These are phyloP conservation scores for Danaus plexippus DNA, from an alignment of 1,140 invertebrate species.

Conservation along the genomic window DNA sequence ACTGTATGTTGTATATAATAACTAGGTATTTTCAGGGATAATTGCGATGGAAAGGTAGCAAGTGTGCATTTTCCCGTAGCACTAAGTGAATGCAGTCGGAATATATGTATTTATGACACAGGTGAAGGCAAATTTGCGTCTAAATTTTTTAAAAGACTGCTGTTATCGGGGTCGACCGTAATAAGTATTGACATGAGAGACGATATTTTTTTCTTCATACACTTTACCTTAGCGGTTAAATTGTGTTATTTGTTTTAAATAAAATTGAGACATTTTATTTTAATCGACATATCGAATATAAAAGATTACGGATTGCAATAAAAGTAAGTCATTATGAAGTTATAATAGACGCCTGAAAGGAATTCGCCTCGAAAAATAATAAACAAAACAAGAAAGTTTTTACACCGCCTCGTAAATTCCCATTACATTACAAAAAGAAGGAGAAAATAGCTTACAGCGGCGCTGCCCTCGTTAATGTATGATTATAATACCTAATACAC, in stretches of 20 bases:
- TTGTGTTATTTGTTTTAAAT: too few relatives aligned
- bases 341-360: too few relatives aligned
- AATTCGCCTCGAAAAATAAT: conserved; percentile 1
- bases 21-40: conserved; percentile 22
- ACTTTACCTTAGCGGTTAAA: too few relatives aligned
- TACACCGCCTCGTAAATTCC: conserved; percentile 7
- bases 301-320: too few relatives aligned
- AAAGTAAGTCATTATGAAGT: too few relatives aligned
- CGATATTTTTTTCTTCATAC: too few relatives aligned
- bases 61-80: conserved; percentile 25
- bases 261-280: too few relatives aligned
- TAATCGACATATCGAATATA: too few relatives aligned
- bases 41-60: conserved; percentile 24
- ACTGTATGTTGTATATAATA: conserved; percentile 2
- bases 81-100: conserved; percentile 4
- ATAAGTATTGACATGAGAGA: too few relatives aligned
- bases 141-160: conserved; percentile 14
- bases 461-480: conserved; percentile 5
- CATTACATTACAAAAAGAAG: conserved; percentile 11
- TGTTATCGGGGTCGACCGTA: too few relatives aligned
- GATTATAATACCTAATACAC: conserved; percentile 12
- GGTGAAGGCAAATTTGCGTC: conserved; percentile 15
- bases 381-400: conserved; percentile 3
- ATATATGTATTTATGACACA: conserved; percentile 12
- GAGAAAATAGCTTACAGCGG: conserved; percentile 8